Conservation (phyloP, 1,140 invertebrate genomes). For the Drosophila bocqueti region DNA sequence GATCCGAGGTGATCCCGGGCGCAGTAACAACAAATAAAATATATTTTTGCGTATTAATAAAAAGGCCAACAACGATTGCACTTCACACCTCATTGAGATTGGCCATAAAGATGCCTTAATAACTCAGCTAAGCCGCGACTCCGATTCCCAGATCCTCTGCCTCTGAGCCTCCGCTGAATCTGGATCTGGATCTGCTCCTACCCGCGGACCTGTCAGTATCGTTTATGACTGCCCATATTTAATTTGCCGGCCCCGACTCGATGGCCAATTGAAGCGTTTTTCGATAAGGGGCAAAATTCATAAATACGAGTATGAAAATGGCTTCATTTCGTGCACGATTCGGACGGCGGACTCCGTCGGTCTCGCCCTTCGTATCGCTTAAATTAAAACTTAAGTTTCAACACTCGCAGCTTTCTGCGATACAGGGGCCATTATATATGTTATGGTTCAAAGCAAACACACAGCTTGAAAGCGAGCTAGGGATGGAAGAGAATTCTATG, state of each 20-base stretch:
- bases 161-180: not conserved
- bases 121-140: conserved; percentile 74
- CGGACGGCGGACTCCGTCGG: conserved; percentile 12
- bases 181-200: conserved; percentile 5
- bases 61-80: conserved; percentile 80
- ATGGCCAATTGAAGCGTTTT: conserved; percentile 80
- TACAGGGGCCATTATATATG: conserved; percentile 67
- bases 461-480: not conserved
- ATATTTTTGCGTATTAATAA: conserved; percentile 81
- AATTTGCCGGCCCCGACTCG: conserved; percentile 62
- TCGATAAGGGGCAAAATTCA: conserved; percentile 77
- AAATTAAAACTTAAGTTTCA: conserved; percentile 84
- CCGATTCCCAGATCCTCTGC: conserved; percentile 26
- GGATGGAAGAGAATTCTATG: not conserved
- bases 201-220: conserved; percentile 69
- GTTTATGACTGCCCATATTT: conserved; percentile 83
- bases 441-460: conserved; percentile 57
- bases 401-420: conserved; percentile 68
- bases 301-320: conserved; percentile 78
- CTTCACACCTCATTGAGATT: conserved; percentile 85
- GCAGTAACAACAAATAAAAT: conserved; percentile 69
- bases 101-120: conserved; percentile 84
- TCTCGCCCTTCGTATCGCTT: conserved; percentile 74
- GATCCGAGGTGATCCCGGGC: conserved; percentile 29
- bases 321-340: conserved; percentile 69